These are phyloP conservation scores for Catamblyrhynchus diadema DNA, from an alignment of 2,797 vertebrate species.

Conservation along the genomic window DNA sequence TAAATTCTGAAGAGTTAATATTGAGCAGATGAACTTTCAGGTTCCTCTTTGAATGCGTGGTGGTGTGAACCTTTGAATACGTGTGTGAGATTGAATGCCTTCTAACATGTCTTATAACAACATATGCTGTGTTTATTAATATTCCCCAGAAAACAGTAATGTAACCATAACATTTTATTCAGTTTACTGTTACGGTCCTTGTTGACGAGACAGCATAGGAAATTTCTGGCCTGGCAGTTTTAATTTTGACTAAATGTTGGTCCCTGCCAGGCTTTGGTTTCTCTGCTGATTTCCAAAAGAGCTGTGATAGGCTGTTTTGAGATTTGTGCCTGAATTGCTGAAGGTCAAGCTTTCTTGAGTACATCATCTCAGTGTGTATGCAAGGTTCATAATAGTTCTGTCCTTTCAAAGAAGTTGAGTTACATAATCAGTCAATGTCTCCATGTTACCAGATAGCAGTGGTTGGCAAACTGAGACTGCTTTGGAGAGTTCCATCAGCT, in stretches of 20 bases:
- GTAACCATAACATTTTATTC: not conserved
- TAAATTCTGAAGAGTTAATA: not conserved
- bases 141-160: not conserved
- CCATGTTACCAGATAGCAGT: fast-evolving
- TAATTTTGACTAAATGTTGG: not conserved
- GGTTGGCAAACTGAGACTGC: not conserved
- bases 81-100: not conserved
- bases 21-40: not conserved
- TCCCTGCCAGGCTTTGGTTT: not conserved
- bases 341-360: not conserved
- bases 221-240: not conserved
- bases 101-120: not conserved
- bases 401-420: not conserved
- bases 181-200: not conserved
- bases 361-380: not conserved
- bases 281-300: not conserved
- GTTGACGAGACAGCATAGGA: not conserved
- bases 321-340: not conserved
- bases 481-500: not conserved
- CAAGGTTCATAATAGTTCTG: not conserved
- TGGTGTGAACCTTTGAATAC: not conserved
- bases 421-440: not conserved
- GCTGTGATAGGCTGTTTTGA: not conserved
- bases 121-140: not conserved
- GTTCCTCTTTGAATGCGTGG: not conserved